phyloP scores from a whole-genome alignment of 2,113 vertebrate species.

The Marmota monax region DNA sequence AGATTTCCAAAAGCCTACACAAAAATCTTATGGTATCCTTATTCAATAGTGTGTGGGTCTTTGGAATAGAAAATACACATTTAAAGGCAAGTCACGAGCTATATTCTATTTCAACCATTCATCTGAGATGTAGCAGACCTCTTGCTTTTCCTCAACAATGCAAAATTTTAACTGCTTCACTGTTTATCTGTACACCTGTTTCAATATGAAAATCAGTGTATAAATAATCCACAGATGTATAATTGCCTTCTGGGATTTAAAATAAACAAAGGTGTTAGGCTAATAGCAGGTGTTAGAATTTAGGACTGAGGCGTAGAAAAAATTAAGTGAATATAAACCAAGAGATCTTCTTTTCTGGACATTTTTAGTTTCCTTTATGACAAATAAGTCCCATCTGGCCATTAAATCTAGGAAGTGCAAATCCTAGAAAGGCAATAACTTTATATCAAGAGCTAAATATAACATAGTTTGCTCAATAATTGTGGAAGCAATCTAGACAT shows the following conservation, averaged over 20 bases:
- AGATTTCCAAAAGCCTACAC: not conserved
- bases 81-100: not conserved
- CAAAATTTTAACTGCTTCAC: constrained; percentile 9
- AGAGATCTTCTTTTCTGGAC: not conserved
- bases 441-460: constrained; percentile 44
- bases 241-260: constrained; percentile 18
- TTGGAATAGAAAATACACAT: constrained; percentile 9
- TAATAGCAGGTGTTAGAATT: not conserved
- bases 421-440: constrained; percentile 36
- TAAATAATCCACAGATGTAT: constrained; percentile 23
- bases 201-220: constrained; percentile 32
- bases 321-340: constrained; percentile 28
- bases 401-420: constrained; percentile 24
- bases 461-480: not conserved
- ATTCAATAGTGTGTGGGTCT: not conserved
- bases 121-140: not conserved
- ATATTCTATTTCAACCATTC: not conserved
- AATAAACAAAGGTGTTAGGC: not conserved
- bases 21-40: not conserved
- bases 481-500: not conserved
- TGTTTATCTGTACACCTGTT: constrained; percentile 13
- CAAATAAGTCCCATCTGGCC: constrained; percentile 42
- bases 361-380: constrained; percentile 48
- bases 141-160: not conserved
- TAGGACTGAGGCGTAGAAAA: not conserved